Evolutionary conservation across 92 coral and sea anemone genomes (phyloP), one percentile per base, ranked within the genome.

Genomic region (Actinernus sp.): DNA sequence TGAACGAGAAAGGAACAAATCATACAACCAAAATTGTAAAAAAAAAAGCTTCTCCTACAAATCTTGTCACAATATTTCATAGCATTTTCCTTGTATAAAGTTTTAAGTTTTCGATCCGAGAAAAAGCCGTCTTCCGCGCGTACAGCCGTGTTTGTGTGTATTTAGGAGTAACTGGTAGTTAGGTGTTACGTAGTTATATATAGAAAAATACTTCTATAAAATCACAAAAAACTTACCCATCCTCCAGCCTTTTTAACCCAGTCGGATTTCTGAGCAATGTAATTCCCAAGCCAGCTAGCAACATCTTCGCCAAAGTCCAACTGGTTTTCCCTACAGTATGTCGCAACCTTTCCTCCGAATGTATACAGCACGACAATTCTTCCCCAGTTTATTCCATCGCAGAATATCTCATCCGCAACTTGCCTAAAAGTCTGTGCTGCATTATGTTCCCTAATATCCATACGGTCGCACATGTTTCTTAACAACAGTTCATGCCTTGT

Each of bases 361-460:
- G 95, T 87, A 73, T 71, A 87, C 26, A 94, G 61, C 26, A 80
- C 95, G 18, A 86, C 98, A 1, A 94, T 84, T 16, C 98, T 58
- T 31, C 98, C 98, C 98, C 98, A 94, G 74, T 94, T 94, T 37
- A 94, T 81, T 33, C 84, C 88, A 11, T 85, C 87, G 2, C 68
- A 55, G 49, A 91, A 73, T 23, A 91, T 87, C 41, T 84, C 94
- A 53, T 94, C 90, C 1, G 94, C 98, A 10, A 91, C 82, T 14
- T 75, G 66, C 20, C 54, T 44, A 41, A 76, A 94, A 1, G 85
- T 80, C 18, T 46, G 17, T 18, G 74, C 60, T 2, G 65, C 88
- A 22, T 67, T 80, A 2, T 86, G 43, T 30, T 72, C 75, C 32
- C 76, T 78, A 22, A 83, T 55, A 51, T 89, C 64, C 4, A 94